phyloP scores from a whole-genome alignment of 2,113 vertebrate species.

The Varanus salvator region DNA sequence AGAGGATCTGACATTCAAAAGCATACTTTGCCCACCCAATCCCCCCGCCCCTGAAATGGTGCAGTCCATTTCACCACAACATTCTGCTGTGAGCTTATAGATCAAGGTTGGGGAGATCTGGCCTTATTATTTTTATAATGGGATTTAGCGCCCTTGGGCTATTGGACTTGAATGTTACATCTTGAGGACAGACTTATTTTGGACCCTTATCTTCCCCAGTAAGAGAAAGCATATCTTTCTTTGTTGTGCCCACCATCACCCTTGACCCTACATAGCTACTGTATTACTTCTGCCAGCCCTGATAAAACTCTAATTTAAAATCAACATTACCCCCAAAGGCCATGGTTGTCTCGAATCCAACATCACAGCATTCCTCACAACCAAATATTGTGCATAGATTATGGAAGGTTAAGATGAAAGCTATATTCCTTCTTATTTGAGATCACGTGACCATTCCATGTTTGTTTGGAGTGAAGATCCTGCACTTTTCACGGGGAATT shows the following conservation, averaged over 20 bases:
- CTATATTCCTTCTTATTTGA: neutral
- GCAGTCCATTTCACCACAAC: too few species aligned
- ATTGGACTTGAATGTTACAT: slow-evolving; percentile 29
- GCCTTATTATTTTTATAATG: neutral
- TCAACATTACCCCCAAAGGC: neutral
- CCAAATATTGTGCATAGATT: slow-evolving; percentile 29
- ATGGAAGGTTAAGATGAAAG: neutral
- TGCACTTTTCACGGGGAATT: neutral
- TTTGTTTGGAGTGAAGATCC: neutral
- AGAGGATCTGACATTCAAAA: too few species aligned
- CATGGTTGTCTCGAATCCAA: slow-evolving; percentile 6
- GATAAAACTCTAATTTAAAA: slow-evolving; percentile 62
- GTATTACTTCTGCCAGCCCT: slow-evolving; percentile 27
- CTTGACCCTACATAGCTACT: slow-evolving; percentile 17
- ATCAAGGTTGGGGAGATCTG: neutral
- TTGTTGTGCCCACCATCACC: neutral
- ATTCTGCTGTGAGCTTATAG: neutral
- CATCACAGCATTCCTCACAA: neutral
- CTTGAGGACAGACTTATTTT: slow-evolving; percentile 18
- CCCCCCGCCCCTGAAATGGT: too few species aligned
- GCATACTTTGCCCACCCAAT: too few species aligned
- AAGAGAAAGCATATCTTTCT: neutral
- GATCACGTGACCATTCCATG: neutral
- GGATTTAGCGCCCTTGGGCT: neutral
- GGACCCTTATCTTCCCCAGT: neutral